Percentiles rank a stretch among this genome's conserved stretches.
Conservation (phyloP, 2,797 vertebrate genomes). For the Mormyrus proboscirostris region DNA sequence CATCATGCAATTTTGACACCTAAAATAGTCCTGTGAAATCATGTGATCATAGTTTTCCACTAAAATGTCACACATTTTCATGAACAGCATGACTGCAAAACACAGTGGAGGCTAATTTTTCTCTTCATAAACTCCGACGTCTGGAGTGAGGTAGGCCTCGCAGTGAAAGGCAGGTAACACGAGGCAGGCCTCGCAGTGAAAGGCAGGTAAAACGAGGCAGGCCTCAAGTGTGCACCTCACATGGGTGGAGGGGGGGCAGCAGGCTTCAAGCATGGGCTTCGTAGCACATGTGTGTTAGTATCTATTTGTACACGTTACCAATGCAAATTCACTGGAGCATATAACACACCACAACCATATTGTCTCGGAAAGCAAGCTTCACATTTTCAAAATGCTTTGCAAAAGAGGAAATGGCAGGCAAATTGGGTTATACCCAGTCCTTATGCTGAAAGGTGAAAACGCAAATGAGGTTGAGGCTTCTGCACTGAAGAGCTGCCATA, state of each 20-base stretch:
- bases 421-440: neutral
- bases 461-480: neutral
- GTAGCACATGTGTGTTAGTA: neutral
- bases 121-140: neutral
- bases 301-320: neutral
- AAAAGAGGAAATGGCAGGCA: constrained; percentile 13
- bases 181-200: too few species aligned
- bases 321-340: constrained; percentile 1
- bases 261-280: neutral
- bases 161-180: neutral
- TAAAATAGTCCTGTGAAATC: neutral
- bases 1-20: neutral
- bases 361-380: neutral
- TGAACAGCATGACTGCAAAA: neutral
- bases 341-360: neutral
- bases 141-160: neutral
- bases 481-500: neutral
- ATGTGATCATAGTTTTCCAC: constrained; percentile 15
- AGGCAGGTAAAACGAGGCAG: neutral
- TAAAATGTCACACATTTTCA: neutral
- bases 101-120: neutral
- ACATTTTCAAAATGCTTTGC: constrained; percentile 5
- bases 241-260: neutral
- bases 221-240: neutral
- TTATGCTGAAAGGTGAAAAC: constrained; percentile 4